Evolutionary conservation across 1,140 invertebrate genomes (phyloP), one percentile per base, ranked within the genome.

Genomic region (Brevipalpus yothersi): DNA sequence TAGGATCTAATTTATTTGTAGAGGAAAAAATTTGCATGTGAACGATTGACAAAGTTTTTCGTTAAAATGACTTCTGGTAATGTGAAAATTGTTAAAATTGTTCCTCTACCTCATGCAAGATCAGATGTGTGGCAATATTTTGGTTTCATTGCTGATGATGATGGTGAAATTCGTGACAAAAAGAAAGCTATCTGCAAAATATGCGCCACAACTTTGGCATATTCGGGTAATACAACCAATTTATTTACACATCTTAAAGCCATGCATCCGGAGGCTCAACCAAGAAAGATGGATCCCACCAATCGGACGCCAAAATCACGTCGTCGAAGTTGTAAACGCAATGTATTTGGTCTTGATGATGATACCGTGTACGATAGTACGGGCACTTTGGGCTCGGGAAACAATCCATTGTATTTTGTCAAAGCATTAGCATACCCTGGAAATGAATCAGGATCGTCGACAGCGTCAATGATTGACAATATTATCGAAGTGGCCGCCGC

Each of bases 201-300:
- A 31, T 64, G 63, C 55, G 55, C 61, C 10, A 56, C 60, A 21
- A 58, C 61, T 43, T 54, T 64, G 17, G 40, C 58, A 17, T 64
- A 64, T 59, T 64, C 63, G 7, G 63, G 63, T 21, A 64, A 64
- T 41, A 64, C 63, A 15, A 63, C 63, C 4, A 64, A 64, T 57
- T 53, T 64, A 8, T 64, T 60, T 47, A 60, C 61, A 63, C 64
- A 62, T 72, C 69, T 45, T 62, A 61, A 23, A 53, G 56, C 62
- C 1, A 63, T 63, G 57, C 62, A 63, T 58, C 61, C 60, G 19
- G 62, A 63, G 42, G 53, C 53, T 13, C 60, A 62, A 17, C 56
- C 59, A 7, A n/a, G 41, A 17, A 60, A 60, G 56, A 11, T 60
- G 41, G 53, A 53, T 8, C 59, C 59, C 4, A 60, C 59, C n/a